Base-by-base conservation (phyloP, 1,140 invertebrate genomes). In the Arctopsyche grandis region DNA sequence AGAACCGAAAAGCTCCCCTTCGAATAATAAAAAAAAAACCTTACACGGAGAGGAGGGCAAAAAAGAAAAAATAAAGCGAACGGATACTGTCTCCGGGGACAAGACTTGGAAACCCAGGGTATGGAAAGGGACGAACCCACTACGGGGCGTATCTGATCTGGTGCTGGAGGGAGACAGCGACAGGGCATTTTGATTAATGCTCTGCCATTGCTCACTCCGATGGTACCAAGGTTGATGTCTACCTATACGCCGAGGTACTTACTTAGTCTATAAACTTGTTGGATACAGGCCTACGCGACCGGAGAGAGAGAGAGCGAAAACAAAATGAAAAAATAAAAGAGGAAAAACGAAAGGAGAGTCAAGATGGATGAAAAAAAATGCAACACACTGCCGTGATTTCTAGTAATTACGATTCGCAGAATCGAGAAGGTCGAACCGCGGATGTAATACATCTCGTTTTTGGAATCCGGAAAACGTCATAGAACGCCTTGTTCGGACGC, bases 161-260 rank as follows among this genome's bases (percentile, higher is more conserved):
- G 24, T 16, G 84, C 85, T 21, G 60, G 85, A 87, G 83, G 71
- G 86, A 84, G 86, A 88, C 76, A 83, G 84, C 83, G 83, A 84
- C 84, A 87, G 86, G 86, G 85, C 88, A 87, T 88, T 89, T 89
- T 89, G 88, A 89, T 89, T 88, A 89, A 89, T 89, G 86, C 83
- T 83, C 80, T 85, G 86, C 85, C 86, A 89, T 89, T 88, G 86
- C 87, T 89, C 88, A 89, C 81, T 79, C 81, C 19, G 79, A 76
- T 60, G 70, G 74, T 76, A 58, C 74, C 74, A 29, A 76, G 21
- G 74, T 38, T 58, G 74, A 76, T 76, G 74, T 76, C 74, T 76
- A 76, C 74, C 56, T 76, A 76, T 76, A 60, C 71, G 52, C 58
- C 63, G 75, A 16, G 76, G 46, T 77, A 78, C 44, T 69, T 58